Evolutionary conservation across 2,113 vertebrate species (phyloP).

Genomic region (Zapus hudsonius): DNA sequence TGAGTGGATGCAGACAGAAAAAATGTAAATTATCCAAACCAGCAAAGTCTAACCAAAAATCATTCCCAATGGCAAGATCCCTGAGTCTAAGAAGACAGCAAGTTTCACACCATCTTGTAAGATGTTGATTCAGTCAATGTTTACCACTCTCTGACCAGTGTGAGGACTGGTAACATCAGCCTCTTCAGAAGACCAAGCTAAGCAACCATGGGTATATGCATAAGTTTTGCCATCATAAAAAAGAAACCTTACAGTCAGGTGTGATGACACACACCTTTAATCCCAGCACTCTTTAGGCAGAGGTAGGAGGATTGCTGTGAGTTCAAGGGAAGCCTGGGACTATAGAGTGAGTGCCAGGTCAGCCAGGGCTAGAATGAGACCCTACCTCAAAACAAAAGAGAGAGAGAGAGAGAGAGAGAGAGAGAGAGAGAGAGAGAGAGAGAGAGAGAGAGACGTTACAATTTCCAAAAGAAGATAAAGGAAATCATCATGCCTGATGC

Average conservation of each 20-base stretch:
- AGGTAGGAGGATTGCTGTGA: no score
- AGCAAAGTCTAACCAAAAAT: not conserved
- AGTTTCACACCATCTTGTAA: not conserved
- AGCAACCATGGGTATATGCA: not conserved
- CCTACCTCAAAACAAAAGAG: no score
- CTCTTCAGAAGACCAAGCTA: rapidly evolving
- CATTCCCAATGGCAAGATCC: not conserved
- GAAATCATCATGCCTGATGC: not conserved
- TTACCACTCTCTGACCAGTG: not conserved
- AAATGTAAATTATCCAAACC: not conserved
- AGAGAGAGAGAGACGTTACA: not conserved
- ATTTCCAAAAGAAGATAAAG: not conserved
- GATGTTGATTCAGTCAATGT: not conserved
- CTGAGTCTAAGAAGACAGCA: not conserved
- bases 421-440: no score
- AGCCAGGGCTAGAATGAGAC: no score
- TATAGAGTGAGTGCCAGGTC: no score
- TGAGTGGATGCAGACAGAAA: not conserved
- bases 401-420: no score
- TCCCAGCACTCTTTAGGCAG: no score
- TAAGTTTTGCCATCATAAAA: not conserved
- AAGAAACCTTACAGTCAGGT: not conserved
- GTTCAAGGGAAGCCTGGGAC: no score
- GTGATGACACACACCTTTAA: no score
- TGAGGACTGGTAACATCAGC: not conserved